Evolutionary conservation across 35 echinoderm and acorn worm species (phyloP), one percentile per base, ranked within the genome.

Genomic region (Diadema setosum): DNA sequence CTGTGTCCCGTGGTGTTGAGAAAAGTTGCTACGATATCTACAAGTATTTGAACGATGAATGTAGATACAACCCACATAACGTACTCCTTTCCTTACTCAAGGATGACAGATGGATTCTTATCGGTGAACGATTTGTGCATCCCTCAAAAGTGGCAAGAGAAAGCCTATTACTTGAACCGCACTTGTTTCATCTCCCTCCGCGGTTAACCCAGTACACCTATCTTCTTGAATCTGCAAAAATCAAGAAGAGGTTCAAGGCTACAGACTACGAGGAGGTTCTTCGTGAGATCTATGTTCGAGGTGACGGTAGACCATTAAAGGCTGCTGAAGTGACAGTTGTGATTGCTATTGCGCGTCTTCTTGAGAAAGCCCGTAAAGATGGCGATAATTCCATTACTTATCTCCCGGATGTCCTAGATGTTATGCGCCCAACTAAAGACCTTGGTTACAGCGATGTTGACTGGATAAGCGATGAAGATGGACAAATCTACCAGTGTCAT

Each of bases 381-480:
- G 15, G 5, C 1, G 4, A 40, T 7, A 4, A 9, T 78, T n/a
- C 73, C 2, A 34, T 85, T 48, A 78, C 73, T 45, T 70, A 58
- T 30, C 50, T 92, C 18, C 90, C 90, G 23, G 90, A 92, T 87
- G 48, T 46, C 20, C 1, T 32, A 16, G 35, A 42, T 2, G 27
- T 39, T 6, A 59, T 92, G 57, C 69, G 39, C 41, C 23, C 34
- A 46, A 45, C 52, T 34, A 63, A 33, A 23, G 35, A 56, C 5
- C 74, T 92, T 2, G 57, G 63, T 27, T 92, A 70, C 24, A 43
- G 57, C 81, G 90, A 92, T 59, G 63, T 86, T 43, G 83, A 81
- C 23, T 58, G 73, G 91, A n/a, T 93, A 39, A 65, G 58, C 44
- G 1, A 75, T 41, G 42, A 45, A 14, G 52, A 31, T n/a, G 5